Conservation (phyloP, 2,888 invertebrate genomes). For the Cabera pusaria region DNA sequence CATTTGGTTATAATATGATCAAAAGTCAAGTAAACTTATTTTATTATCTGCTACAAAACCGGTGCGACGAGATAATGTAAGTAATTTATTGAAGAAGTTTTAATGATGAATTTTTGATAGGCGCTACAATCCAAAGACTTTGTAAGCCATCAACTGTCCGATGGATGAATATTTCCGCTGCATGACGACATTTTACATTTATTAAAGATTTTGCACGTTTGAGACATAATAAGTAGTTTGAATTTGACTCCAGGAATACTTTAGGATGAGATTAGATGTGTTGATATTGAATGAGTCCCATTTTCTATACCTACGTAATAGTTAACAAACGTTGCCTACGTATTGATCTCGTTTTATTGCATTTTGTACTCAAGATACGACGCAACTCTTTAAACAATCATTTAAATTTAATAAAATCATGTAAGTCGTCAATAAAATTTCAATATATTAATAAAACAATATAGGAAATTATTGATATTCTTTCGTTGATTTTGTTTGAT, state of each 20-base stretch:
- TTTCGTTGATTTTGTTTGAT: conserved; percentile 5
- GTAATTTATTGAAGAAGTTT: conserved; percentile 71
- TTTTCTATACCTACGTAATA: conserved; percentile 2
- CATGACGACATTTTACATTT: conserved; percentile 58
- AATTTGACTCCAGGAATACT: conserved; percentile 25
- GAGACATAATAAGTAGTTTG: conserved; percentile 53
- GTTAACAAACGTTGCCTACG: too few relatives aligned
- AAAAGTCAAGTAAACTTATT: conserved; percentile 43
- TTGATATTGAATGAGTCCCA: conserved; percentile 13
- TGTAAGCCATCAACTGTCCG: conserved; percentile 65
- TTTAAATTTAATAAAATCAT: too few relatives aligned
- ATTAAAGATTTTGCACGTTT: conserved; percentile 59
- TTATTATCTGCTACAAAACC: conserved; percentile 68
- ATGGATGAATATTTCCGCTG: conserved; percentile 67
- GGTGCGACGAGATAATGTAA: conserved; percentile 80
- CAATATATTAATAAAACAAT: too few relatives aligned
- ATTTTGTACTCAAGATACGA: conserved; percentile 2
- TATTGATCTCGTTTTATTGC: conserved; percentile 2
- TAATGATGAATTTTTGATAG: conserved; percentile 60
- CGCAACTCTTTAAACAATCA: too few relatives aligned
- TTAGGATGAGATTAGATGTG: conserved; percentile 19
- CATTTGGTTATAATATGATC: conserved; percentile 1
- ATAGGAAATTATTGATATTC: not conserved
- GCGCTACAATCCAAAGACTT: conserved; percentile 53
- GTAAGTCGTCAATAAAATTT: too few relatives aligned